Evolutionary conservation across 2,113 vertebrate species (phyloP).

Genomic region (Nibea coibor): DNA sequence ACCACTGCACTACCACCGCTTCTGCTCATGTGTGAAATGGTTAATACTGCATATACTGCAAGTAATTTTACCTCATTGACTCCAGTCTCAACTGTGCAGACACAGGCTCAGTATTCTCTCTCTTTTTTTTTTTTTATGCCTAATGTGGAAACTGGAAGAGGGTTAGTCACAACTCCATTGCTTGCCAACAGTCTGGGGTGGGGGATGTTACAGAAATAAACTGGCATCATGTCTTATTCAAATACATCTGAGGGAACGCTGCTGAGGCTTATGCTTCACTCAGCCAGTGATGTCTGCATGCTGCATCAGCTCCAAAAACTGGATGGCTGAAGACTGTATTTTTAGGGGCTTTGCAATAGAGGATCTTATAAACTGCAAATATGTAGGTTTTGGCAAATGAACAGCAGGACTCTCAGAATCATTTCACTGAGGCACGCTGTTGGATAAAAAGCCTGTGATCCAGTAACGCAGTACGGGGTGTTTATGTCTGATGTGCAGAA

Average conservation of each 20-base stretch:
- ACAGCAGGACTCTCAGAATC: constrained; percentile 35
- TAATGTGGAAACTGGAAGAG: constrained; percentile 56
- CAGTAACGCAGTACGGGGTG: constrained; percentile 24
- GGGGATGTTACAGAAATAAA: constrained; percentile 73
- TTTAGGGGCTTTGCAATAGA: constrained; percentile 59
- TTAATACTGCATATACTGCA: constrained; percentile 5
- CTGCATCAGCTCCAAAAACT: constrained; percentile 60
- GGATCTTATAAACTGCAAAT: constrained; percentile 64
- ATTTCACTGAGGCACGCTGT: constrained; percentile 40
- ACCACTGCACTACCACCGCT: not conserved
- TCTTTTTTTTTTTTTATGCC: constrained; percentile 14
- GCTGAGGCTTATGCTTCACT: constrained; percentile 47
- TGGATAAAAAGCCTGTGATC: constrained; percentile 50
- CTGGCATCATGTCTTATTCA: constrained; percentile 75
- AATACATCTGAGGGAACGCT: constrained; percentile 65
- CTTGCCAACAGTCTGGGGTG: constrained; percentile 68
- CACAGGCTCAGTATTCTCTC: constrained; percentile 3
- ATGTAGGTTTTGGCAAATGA: constrained; percentile 50
- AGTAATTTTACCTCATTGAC: constrained; percentile 23
- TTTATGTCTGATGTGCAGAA: constrained; percentile 38
- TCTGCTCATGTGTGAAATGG: constrained; percentile 2
- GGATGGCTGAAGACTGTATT: constrained; percentile 46
- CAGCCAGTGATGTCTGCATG: constrained; percentile 38
- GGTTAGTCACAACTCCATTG: constrained; percentile 57
- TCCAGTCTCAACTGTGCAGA: constrained; percentile 27